Conservation (phyloP, 2,113 vertebrate genomes). For the Brachionichthys hirsutus region DNA sequence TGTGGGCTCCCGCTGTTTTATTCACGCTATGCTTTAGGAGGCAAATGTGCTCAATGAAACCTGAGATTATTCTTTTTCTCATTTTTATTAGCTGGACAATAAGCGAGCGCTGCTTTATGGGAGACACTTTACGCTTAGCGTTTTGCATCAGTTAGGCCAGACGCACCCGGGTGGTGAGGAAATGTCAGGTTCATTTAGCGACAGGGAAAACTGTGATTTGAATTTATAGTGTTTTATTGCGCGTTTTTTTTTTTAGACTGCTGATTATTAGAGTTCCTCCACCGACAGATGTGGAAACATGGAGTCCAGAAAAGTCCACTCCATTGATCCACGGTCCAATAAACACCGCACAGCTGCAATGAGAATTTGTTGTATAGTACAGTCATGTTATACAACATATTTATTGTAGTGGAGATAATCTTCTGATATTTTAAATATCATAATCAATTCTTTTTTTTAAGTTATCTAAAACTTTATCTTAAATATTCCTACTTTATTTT, state of each 20-base stretch:
- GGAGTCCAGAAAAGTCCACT: not conserved
- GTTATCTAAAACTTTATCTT: not conserved
- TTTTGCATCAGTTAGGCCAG: no score
- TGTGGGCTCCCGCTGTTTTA: conserved; percentile 15
- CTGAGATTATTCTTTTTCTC: not conserved
- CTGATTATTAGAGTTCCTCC: not conserved
- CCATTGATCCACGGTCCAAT: no score
- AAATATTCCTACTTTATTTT: not conserved
- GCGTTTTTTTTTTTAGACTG: not conserved
- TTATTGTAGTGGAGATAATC: no score
- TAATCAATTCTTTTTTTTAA: no score
- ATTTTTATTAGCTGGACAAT: not conserved
- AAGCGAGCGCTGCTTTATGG: conserved; percentile 5
- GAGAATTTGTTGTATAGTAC: not conserved
- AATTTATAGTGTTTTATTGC: not conserved
- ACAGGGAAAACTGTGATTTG: not conserved
- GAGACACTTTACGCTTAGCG: not conserved
- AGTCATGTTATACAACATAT: not conserved
- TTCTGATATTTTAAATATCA: no score
- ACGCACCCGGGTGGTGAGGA: not conserved
- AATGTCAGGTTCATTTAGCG: not conserved
- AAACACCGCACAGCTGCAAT: not conserved
- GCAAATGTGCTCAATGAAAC: conserved; percentile 7
- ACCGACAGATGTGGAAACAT: not conserved
- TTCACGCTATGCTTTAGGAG: conserved; percentile 7